phyloP scores from a whole-genome alignment of 1,140 invertebrate species.

The Drosophila ohnishii region DNA sequence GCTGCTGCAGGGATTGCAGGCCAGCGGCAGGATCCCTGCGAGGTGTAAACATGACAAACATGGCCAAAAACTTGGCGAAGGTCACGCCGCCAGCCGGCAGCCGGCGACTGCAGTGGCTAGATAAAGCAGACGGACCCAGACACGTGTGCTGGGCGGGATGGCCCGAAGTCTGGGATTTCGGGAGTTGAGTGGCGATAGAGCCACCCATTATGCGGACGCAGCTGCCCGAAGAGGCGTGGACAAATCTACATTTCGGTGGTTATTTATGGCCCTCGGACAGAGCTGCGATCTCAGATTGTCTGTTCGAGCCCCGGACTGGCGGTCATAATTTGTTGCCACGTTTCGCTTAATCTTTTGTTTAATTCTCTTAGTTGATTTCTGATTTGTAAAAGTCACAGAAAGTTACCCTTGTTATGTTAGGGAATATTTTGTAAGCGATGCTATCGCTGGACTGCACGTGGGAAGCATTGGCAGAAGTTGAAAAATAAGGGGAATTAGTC shows the following conservation, averaged over 20 bases:
- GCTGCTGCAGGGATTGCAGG: slow-evolving; percentile 41
- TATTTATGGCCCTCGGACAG: slow-evolving; percentile 59
- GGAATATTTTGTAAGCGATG: slow-evolving; percentile 36
- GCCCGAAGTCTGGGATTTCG: slow-evolving; percentile 31
- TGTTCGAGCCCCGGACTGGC: slow-evolving; percentile 21
- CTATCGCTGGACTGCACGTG: slow-evolving; percentile 46
- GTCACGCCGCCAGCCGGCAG: slow-evolving; percentile 26
- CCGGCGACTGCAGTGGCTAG: slow-evolving; percentile 44
- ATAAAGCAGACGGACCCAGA: slow-evolving; percentile 32
- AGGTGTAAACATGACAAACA: slow-evolving; percentile 59
- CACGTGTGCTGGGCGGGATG: slow-evolving; percentile 36
- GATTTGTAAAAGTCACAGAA: slow-evolving; percentile 46
- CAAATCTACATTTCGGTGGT: slow-evolving; percentile 61
- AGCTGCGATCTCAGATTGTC: slow-evolving; percentile 60
- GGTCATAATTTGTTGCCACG: slow-evolving; percentile 64
- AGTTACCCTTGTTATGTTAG: slow-evolving; percentile 57
- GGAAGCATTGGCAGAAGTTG: slow-evolving; percentile 16
- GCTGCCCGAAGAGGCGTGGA: slow-evolving; percentile 60
- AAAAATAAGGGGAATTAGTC: slow-evolving; percentile 24
- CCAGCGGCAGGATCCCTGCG: background rate
- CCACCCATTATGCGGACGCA: slow-evolving; percentile 61
- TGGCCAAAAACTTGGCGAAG: slow-evolving; percentile 38
- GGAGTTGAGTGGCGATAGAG: background rate
- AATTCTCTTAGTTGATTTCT: slow-evolving; percentile 7
- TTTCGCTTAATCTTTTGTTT: slow-evolving; percentile 56